Evolutionary conservation across 2,888 invertebrate genomes (phyloP).

Genomic region (Maniola hyperantus): DNA sequence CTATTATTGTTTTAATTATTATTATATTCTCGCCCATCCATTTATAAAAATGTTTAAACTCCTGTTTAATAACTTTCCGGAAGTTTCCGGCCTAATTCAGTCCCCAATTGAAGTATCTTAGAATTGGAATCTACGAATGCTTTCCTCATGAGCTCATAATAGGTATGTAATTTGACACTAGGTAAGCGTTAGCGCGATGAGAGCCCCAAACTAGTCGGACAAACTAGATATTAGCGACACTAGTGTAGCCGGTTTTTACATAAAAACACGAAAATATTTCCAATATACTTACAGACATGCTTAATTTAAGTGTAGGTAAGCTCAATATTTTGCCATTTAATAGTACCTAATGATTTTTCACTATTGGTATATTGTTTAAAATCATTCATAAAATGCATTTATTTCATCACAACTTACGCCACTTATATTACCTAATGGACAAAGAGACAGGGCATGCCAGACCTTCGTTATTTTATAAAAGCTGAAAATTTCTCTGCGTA

Average conservation of each 20-base stretch:
- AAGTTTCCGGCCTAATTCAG: neutral
- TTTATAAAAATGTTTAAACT: neutral
- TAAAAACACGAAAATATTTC: slow-evolving; percentile 2
- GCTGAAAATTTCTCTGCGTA: too few species aligned
- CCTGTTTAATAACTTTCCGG: neutral
- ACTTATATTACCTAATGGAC: too few species aligned
- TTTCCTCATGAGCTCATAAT: neutral
- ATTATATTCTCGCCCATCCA: neutral
- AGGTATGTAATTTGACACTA: neutral
- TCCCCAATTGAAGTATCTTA: neutral
- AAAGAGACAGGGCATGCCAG: too few species aligned
- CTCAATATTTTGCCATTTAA: neutral
- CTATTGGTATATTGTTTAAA: too few species aligned
- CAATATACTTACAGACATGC: neutral
- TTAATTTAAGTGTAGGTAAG: neutral
- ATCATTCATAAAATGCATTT: too few species aligned
- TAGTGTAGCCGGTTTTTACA: slow-evolving; percentile 9
- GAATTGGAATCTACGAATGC: neutral
- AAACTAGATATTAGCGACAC: neutral
- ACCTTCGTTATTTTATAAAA: too few species aligned
- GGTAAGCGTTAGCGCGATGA: too few species aligned
- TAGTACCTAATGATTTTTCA: too few species aligned
- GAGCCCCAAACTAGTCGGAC: slow-evolving; percentile 1
- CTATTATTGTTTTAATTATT: neutral
- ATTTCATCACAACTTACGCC: too few species aligned